These are phyloP conservation scores for Nasalis larvatus DNA, from an alignment of 2,113 vertebrate genomes.

Conservation along the genomic window DNA sequence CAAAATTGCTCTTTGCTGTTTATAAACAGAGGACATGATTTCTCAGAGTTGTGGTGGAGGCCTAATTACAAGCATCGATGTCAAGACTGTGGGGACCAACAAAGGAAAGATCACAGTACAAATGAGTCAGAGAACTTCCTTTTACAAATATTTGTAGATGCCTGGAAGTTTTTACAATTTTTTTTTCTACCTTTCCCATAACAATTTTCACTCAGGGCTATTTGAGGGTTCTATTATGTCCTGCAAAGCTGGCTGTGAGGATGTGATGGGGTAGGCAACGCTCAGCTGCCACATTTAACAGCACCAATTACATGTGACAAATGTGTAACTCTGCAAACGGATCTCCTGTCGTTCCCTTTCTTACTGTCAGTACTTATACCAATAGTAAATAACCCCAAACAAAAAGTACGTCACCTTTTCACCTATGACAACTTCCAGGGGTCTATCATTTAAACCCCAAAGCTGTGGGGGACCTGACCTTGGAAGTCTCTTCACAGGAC, in stretches of 20 bases:
- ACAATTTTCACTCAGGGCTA: background rate
- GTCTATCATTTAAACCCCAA: background rate
- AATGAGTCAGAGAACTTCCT: constrained; percentile 49
- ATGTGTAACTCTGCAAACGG: background rate
- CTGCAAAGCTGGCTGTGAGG: background rate
- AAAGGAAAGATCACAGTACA: constrained; percentile 8
- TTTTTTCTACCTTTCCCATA: constrained; percentile 62
- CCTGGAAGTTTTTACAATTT: background rate
- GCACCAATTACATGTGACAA: background rate
- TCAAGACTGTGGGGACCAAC: background rate
- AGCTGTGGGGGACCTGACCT: background rate
- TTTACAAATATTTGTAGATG: constrained; percentile 50
- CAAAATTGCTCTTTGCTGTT: constrained; percentile 48
- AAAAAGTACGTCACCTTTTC: background rate
- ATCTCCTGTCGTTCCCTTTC: background rate
- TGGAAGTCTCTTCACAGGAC: background rate
- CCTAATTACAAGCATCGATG: constrained; percentile 24
- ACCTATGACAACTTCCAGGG: background rate
- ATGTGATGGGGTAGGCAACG: background rate
- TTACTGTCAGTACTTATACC: background rate
- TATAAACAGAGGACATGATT: constrained; percentile 52
- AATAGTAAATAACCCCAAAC: background rate
- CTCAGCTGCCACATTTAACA: constrained; percentile 34
- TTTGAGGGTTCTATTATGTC: background rate
- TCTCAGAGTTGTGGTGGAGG: constrained; percentile 14